Evolutionary conservation across 2,888 invertebrate species (phyloP), one percentile per base, ranked within the genome.

Genomic region (Orchestes rusci): DNA sequence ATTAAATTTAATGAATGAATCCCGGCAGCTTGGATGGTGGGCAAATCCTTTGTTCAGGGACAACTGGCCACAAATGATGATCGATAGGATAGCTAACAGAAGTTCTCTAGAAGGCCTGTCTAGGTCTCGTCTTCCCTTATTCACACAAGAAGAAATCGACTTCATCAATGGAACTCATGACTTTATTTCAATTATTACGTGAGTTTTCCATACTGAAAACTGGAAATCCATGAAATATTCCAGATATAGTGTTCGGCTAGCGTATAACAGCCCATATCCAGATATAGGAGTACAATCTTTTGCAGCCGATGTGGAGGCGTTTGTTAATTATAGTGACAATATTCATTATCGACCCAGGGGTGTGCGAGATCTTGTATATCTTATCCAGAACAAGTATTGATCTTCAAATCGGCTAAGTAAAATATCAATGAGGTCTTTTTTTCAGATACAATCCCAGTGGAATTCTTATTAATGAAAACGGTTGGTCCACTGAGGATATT

Each of bases 111-210:
- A 48, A 35, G 48, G 48, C 3, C 17, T 43, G 3, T 2, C 39
- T 15, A 39, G 39, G 10, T 48, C 48, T 2, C 39, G 48, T 10
- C 20, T 48, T 4, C 48, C 48, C 17, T 13, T 40, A 17, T 43
- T 48, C 16, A 44, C 40, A 19, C 27, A 44, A 18, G 48, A 48
- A 37, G 48, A 48, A 32, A 43, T 48, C 28, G 37, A 39, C n/a
- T 48, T 39, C 10, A 48, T 48, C 13, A 48, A 48, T 13, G 48
- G 48, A 39, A 48, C 48, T 5, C 37, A 39, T 16, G 48, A 48
- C 30, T 48, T 44, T n/a, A 40, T 48, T 29, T 43, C 39, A 12
- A 18, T 48, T 3, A 48, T 44, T 16, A 44, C 36, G 48, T 48
- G 36, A 43, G 43, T 30, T 16, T 7, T 4, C 13, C 16, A 15